These are phyloP conservation scores for Eciton burchellii DNA, from an alignment of 1,140 invertebrate species.

Conservation along the genomic window DNA sequence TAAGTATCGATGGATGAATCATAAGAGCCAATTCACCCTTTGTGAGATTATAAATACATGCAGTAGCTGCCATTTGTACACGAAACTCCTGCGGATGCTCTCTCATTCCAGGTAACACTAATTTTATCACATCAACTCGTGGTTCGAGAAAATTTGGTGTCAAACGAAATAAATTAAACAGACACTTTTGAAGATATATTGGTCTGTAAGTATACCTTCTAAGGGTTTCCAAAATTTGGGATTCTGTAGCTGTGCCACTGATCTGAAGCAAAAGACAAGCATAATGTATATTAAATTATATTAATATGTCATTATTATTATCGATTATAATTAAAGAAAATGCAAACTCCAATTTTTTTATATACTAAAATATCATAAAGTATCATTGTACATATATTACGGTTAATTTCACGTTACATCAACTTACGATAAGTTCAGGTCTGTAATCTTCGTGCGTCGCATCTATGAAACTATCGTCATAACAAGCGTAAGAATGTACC, in stretches of 20 bases:
- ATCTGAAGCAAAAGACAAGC: constrained; percentile 84
- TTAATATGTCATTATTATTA: constrained; percentile 11
- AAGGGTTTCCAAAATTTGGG: constrained; percentile 89
- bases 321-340: constrained; percentile 5
- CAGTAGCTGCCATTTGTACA: constrained; percentile 93
- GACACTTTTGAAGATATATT: constrained; percentile 90
- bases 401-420: background rate
- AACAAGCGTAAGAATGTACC: constrained; percentile 88
- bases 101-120: constrained; percentile 91
- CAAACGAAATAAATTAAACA: constrained; percentile 90
- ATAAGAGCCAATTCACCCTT: constrained; percentile 89
- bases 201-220: constrained; percentile 88
- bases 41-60: constrained; percentile 93
- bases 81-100: constrained; percentile 88
- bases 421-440: constrained; percentile 84
- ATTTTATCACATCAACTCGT: constrained; percentile 89
- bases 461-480: constrained; percentile 87
- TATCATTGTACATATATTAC: background rate
- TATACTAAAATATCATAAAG: constrained; percentile 8
- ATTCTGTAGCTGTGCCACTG: constrained; percentile 88
- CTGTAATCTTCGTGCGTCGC: constrained; percentile 83
- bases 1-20: constrained; percentile 89
- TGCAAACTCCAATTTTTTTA: background rate
- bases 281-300: constrained; percentile 39
- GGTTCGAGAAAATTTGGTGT: constrained; percentile 87